A percentile compares a stretch with the other conserved stretches of the same genome.
Evolutionary conservation across 2,113 vertebrate species (phyloP).

Genomic region (Lepisosteus osseus): DNA sequence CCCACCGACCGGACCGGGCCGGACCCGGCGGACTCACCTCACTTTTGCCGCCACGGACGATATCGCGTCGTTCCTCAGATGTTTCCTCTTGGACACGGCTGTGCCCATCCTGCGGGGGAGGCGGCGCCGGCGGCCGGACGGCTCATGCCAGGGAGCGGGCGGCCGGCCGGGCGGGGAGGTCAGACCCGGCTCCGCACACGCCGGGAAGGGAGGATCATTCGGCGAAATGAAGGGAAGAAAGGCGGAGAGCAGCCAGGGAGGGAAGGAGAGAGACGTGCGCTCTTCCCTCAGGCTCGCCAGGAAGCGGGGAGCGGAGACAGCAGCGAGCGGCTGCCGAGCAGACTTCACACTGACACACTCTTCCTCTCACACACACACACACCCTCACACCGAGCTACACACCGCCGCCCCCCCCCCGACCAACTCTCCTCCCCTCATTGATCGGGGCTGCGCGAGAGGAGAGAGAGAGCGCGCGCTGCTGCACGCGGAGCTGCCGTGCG

Average conservation of each 20-base stretch:
- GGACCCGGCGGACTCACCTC: conserved; percentile 68
- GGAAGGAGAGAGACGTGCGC: too few relatives aligned
- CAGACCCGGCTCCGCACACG: too few relatives aligned
- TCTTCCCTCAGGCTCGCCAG: too few relatives aligned
- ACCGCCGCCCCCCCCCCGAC: background rate
- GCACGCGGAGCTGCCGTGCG: too few relatives aligned
- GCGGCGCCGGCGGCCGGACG: conserved; percentile 39
- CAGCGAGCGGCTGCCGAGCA: too few relatives aligned
- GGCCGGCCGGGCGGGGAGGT: too few relatives aligned
- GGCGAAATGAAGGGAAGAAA: too few relatives aligned
- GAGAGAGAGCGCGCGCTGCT: too few relatives aligned
- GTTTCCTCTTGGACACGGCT: conserved; percentile 88
- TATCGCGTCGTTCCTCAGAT: conserved; percentile 85
- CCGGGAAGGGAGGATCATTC: too few relatives aligned
- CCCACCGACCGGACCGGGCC: background rate
- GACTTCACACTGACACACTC: background rate
- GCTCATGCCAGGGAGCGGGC: conserved; percentile 52
- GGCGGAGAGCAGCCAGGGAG: too few relatives aligned
- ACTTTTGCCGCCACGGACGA: conserved; percentile 93
- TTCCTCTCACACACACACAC: background rate
- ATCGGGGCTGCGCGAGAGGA: too few relatives aligned
- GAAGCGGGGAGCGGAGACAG: too few relatives aligned
- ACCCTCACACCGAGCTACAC: background rate
- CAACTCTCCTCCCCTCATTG: background rate
- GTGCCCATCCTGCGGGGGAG: conserved; percentile 83